Base-by-base conservation (phyloP, 2,797 vertebrate species). In the Mormyrus hasselquistii region DNA sequence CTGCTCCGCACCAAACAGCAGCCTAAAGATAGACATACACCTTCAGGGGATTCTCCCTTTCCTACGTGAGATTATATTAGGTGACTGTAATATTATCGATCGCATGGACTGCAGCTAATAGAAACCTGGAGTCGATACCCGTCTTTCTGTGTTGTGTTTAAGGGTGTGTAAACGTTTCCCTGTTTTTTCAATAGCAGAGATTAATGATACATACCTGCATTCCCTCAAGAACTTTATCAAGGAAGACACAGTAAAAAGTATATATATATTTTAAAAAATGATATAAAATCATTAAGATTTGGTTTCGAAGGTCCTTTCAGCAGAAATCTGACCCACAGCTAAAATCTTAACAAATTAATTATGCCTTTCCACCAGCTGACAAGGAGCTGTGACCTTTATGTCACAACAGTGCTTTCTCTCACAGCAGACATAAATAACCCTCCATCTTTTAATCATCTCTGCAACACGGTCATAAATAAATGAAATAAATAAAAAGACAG, bases 391-490 rank as follows among this genome's bases (percentile, higher is more conserved):
- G 25, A 55, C 65, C 52, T 14, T 50, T 12, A 50, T 34, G 29
- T 25, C 62, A 79, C 5, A 22, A 19, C 44, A 49, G 16, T 12
- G 47, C 89, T 89, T 90, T 90, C 41, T 89, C 88, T 90, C 88
- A 73, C 87, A 87, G 41, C 44, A n/a, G 79, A 91, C 90, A 89
- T 90, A 91, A 91, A 91, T 88, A 90, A 84, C 85, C 84, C 73
- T 29, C 89, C 91, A 50, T 93, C 90, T 69, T 69, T 34, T 79
- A 79, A 79, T 69, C 83, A 91, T 93, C 90, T 90, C 87, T 91
- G 91, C 89, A 91, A 92, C 38, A 62, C 85, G 86, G 87, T 88
- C 89, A 92, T 92, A 91, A 91, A 91, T 92, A 92, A 92, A 91
- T 89, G 87, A 76, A 91, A 76, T 65, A 88, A 69, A 69, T 14